phyloP scores from a whole-genome alignment of 2,797 vertebrate species.

The Myripristis murdjan region DNA sequence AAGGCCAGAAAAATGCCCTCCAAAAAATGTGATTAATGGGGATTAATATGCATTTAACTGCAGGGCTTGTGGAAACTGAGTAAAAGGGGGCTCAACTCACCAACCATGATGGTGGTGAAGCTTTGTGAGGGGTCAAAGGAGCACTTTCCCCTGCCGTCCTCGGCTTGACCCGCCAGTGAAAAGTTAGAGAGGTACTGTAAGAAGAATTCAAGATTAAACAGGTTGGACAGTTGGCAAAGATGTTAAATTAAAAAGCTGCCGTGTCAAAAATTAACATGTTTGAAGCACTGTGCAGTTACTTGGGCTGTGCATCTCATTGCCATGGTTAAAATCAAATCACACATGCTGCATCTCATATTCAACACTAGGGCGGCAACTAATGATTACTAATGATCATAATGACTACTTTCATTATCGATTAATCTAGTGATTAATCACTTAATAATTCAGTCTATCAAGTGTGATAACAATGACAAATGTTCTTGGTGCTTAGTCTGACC shows the following conservation, averaged over 20 bases:
- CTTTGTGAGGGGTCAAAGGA: slow-evolving; percentile 97
- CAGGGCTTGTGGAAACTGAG: slow-evolving; percentile 31
- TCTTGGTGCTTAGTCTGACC: no score
- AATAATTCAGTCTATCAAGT: no score
- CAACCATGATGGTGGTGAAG: slow-evolving; percentile 97
- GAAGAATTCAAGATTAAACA: not conserved
- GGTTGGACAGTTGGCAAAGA: not conserved
- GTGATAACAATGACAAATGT: no score
- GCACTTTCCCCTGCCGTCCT: slow-evolving; percentile 95
- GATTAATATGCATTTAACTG: slow-evolving; percentile 43
- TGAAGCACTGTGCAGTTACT: not conserved
- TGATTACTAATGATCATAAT: no score
- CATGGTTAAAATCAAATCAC: not conserved
- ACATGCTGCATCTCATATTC: not conserved
- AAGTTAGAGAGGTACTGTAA: slow-evolving; percentile 87
- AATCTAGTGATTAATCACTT: no score
- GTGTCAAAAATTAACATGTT: not conserved
- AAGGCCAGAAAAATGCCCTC: not conserved
- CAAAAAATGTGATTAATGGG: slow-evolving; percentile 44
- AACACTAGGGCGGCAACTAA: not conserved
- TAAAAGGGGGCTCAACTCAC: slow-evolving; percentile 86
- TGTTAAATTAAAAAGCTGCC: not conserved
- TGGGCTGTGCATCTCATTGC: no score
- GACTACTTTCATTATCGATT: no score
- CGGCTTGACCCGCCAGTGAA: slow-evolving; percentile 81